Conservation (phyloP, 2,113 vertebrate genomes). For the Callipepla californica region DNA sequence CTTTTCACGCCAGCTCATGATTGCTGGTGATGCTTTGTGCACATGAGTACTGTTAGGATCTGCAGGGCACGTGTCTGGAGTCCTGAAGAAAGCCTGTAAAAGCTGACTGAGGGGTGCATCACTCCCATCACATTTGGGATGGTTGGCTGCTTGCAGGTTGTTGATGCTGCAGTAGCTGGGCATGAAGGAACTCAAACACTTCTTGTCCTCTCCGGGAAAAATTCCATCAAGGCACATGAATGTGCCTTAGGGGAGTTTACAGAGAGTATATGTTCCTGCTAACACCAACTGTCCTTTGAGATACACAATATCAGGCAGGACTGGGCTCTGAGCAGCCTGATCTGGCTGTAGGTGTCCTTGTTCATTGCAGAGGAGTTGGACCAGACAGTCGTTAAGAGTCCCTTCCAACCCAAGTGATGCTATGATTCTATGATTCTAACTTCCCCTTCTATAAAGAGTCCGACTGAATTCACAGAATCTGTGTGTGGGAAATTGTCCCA, state of each 20-base stretch:
- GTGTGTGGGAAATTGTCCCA: not conserved
- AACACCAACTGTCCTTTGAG: not conserved
- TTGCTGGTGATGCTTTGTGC: not conserved
- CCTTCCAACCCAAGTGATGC: too few species aligned
- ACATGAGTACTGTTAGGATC: not conserved
- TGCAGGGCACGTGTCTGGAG: not conserved
- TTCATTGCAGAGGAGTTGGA: too few species aligned
- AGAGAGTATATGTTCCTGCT: not conserved
- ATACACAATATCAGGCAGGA: too few species aligned
- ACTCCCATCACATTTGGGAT: not conserved
- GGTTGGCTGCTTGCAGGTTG: not conserved
- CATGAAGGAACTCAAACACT: not conserved
- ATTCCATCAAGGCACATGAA: not conserved
- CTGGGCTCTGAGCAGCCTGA: too few species aligned
- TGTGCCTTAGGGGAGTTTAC: not conserved
- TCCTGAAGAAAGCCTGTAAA: not conserved
- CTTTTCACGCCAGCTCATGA: fast-evolving
- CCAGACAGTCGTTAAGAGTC: too few species aligned
- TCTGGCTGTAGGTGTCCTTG: too few species aligned
- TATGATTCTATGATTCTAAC: too few species aligned
- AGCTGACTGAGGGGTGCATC: not conserved
- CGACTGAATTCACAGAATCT: not conserved
- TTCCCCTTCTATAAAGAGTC: not conserved
- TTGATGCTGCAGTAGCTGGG: not conserved
- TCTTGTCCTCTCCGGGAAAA: not conserved